Base-by-base conservation (phyloP, 2,888 invertebrate genomes). In the Apoda limacodes region DNA sequence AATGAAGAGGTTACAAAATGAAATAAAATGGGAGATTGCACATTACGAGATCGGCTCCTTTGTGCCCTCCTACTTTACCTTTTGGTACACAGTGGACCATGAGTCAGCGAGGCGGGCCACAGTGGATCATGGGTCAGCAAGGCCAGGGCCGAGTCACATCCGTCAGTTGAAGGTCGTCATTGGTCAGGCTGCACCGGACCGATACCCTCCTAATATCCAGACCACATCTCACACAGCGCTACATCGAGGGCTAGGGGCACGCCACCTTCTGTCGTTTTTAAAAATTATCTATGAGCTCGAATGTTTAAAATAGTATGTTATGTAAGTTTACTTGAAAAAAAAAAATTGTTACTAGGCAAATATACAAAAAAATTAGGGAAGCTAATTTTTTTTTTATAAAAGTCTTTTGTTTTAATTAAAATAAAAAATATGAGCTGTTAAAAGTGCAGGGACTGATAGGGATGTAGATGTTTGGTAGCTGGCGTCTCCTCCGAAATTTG, bases 251-350 rank as follows among this genome's bases (percentile, higher is more conserved):
- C 71, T 64, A 71, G 57, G 66, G 72, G 64, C 71, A 70, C 70
- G 69, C 66, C 76, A 74, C 69, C 75, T 75, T 76, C 80, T 80
- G 80, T 52, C 52, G 52, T 78, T 71, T 75, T 78, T 74, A 75
- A 75, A 75, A 78, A 75, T 70, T 70, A 64, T 62, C 71, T 72
- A 71, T 67, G 70, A 75, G 62, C 72, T 75, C 66, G 68, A 58
- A 41, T 46, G 45, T 48, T 49, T 50, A 48, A 46, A 49, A 45
- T 39, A 39, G 34, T 29, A 44, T 31, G 41, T 34, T 37, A 36
- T 32, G 39, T 39, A 36, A 43, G 40, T 39, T n/a, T 42, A 42
- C 42, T 40, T 40, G 19, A 19, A 19, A n/a, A n/a, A n/a, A n/a
- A n/a, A n/a, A n/a, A n/a, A n/a, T n/a, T n/a, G n/a, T n/a, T n/a